Evolutionary conservation across 2,113 vertebrate species (phyloP), one percentile per base, ranked within the genome.

Genomic region (Dicrurus megarhynchus): DNA sequence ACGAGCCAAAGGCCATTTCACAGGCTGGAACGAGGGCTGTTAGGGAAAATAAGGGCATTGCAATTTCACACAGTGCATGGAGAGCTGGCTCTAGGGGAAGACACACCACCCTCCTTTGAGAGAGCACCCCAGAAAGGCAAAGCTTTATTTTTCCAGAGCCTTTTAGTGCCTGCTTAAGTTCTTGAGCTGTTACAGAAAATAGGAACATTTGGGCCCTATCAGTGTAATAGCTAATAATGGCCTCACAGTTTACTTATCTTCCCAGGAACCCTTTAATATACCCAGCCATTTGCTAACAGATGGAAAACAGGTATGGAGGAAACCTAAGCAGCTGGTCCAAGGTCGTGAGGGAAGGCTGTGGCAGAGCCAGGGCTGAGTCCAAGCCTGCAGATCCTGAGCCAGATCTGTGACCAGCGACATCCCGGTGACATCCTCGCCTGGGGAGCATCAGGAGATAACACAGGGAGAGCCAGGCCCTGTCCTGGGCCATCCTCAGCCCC

Each of bases 171-270:
- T 81, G 64, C 76, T 88, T 28, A 77, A 87, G 93, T 93, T 86
- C 93, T 77, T 59, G 90, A 77, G 78, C 87, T 90, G 82, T 59
- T 83, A 77, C 7, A 93, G 84, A 87, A 93, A 89, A 92, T 28
- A 90, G 93, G 93, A 96, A 74, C 84, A 81, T 96, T 95, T 92
- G 69, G 93, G 47, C 20, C 73, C 80, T 81, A 63, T 74, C 76
- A 87, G 89, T 55, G 68, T 92, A 95, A 92, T 47, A 84, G 89
- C 52, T 41, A 84, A 89, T 89, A 91, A 84, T 41, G 93, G 56
- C 61, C 57, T 84, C 28, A 10, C 64, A 53, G 90, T 75, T 95
- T 94, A 74, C 88, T 92, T 94, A 33, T 33, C 83, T 96, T 89
- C 85, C 46, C 69, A 75, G 7, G 10, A 78, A 67, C 71, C 81